phyloP scores from a whole-genome alignment of 1,140 invertebrate genomes.

The Drosophila erecta region DNA sequence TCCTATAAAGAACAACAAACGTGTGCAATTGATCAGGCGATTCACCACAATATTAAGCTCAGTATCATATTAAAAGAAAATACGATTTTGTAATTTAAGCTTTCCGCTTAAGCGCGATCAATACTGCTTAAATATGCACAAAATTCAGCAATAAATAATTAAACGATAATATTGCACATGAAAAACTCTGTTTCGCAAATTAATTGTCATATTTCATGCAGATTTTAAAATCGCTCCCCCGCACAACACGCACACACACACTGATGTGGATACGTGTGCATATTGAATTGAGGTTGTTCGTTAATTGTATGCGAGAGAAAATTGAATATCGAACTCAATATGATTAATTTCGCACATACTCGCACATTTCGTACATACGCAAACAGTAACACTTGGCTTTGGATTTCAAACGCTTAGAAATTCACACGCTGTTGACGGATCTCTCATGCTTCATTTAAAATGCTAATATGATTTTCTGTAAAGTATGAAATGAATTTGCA shows the following conservation, averaged over 20 bases:
- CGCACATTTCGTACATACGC: constrained; percentile 1
- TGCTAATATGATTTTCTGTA: not conserved
- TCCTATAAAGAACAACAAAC: no score
- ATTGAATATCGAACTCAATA: constrained; percentile 49
- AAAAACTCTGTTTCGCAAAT: constrained; percentile 42
- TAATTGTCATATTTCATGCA: constrained; percentile 56
- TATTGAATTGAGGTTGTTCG: constrained; percentile 33
- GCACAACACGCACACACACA: not conserved
- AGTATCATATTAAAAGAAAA: constrained; percentile 8
- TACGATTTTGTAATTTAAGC: constrained; percentile 21
- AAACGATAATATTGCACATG: constrained; percentile 43
- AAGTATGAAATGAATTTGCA: constrained; percentile 10
- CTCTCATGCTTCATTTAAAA: constrained; percentile 11
- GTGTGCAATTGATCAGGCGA: no score
- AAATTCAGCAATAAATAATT: constrained; percentile 46
- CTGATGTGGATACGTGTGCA: constrained; percentile 7
- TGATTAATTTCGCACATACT: constrained; percentile 36
- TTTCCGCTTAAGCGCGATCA: constrained; percentile 37
- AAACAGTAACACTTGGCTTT: not conserved
- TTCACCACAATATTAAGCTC: not conserved
- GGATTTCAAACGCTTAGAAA: constrained; percentile 24
- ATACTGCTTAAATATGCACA: constrained; percentile 30
- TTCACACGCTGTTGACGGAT: constrained; percentile 5
- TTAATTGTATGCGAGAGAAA: constrained; percentile 36
- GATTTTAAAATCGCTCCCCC: constrained; percentile 49